Base-by-base conservation (phyloP, 2,797 vertebrate genomes). In the Cossypha niveicapilla region DNA sequence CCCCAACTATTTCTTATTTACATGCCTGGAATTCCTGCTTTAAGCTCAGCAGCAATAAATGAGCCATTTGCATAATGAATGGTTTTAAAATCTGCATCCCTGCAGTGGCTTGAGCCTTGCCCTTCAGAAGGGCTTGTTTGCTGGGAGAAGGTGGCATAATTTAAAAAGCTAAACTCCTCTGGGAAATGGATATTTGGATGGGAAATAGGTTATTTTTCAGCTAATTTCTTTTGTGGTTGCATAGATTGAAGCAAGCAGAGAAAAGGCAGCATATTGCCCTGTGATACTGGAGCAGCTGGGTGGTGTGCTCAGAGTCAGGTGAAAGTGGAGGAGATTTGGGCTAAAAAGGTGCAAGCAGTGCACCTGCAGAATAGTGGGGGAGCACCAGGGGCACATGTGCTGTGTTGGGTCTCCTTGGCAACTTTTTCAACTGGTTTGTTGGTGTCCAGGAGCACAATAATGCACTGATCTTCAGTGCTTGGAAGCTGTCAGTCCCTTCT, bases 1-100 rank as follows among this genome's bases (percentile, higher is more conserved):
- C 39, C 90, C 53, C 11, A 16, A 84, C 76, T 85, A 51, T 85
- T 92, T 94, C 93, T 86, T 93, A 86, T 94, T 92, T 86, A 87
- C 89, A 25, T 95, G 93, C 95, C 45, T 95, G 92, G 89, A 91
- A 96, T 96, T 96, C 89, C 77, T 92, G 82, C 92, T 71, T 79
- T 66, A 89, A 45, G 95, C 82, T 92, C 89, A 61, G 93, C 91
- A 32, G 91, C 91, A 62, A 66, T 84, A 92, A 93, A 85, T 28
- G 86, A 94, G 53, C 87, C 27, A 81, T 93, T 95, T 95, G 96
- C 92, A 94, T 95, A 94, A 92, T 91, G 82, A 96, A 81, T 61
- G 87, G 93, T 27, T 92, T 86, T 32, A 57, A 86, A 70, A 79
- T 44, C 76, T 41, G 66, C 56, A 62, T 48, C 89, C 76, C 79